phyloP scores from a whole-genome alignment of 2,797 vertebrate genomes.

The Melanitta fusca region DNA sequence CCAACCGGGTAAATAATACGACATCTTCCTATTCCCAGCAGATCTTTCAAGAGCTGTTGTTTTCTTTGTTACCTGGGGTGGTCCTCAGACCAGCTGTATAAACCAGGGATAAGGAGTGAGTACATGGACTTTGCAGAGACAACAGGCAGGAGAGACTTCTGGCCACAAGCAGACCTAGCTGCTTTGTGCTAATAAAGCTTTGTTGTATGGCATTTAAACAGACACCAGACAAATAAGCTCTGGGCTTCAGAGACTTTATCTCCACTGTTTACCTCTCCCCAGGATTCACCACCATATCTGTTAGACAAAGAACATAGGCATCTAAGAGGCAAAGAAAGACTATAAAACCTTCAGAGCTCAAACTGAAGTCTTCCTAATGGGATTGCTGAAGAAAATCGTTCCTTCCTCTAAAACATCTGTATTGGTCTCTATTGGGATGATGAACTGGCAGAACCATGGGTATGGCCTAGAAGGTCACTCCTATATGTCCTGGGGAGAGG shows the following conservation, averaged over 20 bases:
- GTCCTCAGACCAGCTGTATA: constrained; percentile 76
- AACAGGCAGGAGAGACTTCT: constrained; percentile 63
- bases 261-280: constrained; percentile 53
- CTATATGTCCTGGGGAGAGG: not conserved
- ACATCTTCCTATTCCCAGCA: constrained; percentile 59
- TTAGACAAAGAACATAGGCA: constrained; percentile 47
- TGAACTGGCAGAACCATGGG: not conserved
- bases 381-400: constrained; percentile 54
- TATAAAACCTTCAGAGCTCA: constrained; percentile 35
- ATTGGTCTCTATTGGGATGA: not conserved
- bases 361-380: constrained; percentile 14
- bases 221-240: constrained; percentile 42
- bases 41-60: constrained; percentile 62
- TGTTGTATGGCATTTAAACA: constrained; percentile 63
- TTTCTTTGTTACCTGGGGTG: constrained; percentile 77
- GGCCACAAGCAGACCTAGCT: constrained; percentile 52
- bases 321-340: constrained; percentile 32
- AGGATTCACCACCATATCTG: constrained; percentile 38
- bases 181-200: constrained; percentile 57
- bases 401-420: not conserved
- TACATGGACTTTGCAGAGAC: constrained; percentile 18
- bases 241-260: constrained; percentile 54
- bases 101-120: constrained; percentile 58
- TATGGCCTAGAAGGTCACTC: not conserved
- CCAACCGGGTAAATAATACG: constrained; percentile 71